Evolutionary conservation across 1,140 invertebrate species (phyloP), one percentile per base, ranked within the genome.

Genomic region (Telenomus remus): DNA sequence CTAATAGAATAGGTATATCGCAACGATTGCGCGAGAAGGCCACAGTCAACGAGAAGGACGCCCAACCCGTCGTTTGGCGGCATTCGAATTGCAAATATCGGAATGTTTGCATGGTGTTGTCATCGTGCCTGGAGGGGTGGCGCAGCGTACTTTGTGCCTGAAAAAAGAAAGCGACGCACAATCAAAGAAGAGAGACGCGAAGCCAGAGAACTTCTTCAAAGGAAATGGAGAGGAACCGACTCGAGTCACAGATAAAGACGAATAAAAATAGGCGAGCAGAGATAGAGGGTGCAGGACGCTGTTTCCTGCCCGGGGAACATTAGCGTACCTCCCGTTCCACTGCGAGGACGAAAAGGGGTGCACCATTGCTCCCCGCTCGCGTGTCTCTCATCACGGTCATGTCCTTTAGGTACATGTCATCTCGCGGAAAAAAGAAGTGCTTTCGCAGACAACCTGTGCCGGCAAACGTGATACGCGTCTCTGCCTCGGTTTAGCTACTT

Each of bases 41-140:
- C 60, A 35, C 7, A 42, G n/a, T 55, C 47, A 42, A 44, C n/a
- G 47, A 56, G 70, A 70, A 78, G 56, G 56, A 65, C 50, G 49
- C 60, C 74, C 68, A 60, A 80, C 74, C 75, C 73, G 56, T 65
- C 79, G 80, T 83, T 85, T 83, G 75, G 77, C 77, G 85, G 84
- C 83, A 88, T 88, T 88, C 85, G 87, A 88, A 88, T 87, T 88
- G 86, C 86, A 88, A 88, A 88, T 88, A 87, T 78, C 85, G 85
- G 84, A 88, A 88, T 88, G 87, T 88, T 87, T 87, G 87, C 85
- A 86, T 87, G 87, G 86, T 88, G 85, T 87, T 84, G 87, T 86
- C 86, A 83, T 79, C 84, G 85, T 85, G 82, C 78, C 83, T 76
- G 76, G 70, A 77, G 80, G 82, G 61, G 71, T 47, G 59, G 50